Conservation (phyloP, 2,888 invertebrate genomes). For the Nymphalis polychloros region DNA sequence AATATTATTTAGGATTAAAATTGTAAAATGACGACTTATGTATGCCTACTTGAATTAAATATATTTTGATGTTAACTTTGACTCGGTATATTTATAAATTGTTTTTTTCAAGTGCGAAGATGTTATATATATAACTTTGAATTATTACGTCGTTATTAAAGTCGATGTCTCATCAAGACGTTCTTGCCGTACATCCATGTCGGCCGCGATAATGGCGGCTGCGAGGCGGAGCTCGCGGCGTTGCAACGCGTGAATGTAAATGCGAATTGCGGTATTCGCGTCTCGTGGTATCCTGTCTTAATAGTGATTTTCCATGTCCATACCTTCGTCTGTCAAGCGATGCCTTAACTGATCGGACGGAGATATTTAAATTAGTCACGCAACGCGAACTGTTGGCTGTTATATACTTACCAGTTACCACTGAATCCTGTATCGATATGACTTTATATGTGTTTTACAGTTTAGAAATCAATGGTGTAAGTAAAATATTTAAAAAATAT, state of each 20-base stretch:
- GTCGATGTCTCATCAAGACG: conserved; percentile 1
- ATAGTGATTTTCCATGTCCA: conserved; percentile 35
- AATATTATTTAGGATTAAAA: too few relatives aligned
- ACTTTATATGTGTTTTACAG: not conserved
- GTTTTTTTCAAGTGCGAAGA: too few relatives aligned
- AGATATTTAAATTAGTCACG: conserved; percentile 32
- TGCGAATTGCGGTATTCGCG: conserved; percentile 37
- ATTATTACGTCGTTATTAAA: not conserved
- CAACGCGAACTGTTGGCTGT: conserved; percentile 6
- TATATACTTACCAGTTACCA: not conserved
- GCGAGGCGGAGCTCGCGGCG: conserved; percentile 34
- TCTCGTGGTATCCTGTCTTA: conserved; percentile 32
- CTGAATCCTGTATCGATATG: not conserved
- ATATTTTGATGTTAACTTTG: too few relatives aligned
- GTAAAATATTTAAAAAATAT: too few relatives aligned
- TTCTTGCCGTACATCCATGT: conserved; percentile 21
- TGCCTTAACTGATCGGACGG: conserved; percentile 20
- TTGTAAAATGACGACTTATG: too few relatives aligned
- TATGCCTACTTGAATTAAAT: too few relatives aligned
- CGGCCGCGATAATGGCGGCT: conserved; percentile 34
- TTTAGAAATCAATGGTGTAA: not conserved
- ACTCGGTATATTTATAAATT: too few relatives aligned
- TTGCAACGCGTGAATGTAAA: conserved; percentile 40
- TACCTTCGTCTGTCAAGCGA: conserved; percentile 21
- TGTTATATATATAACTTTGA: too few relatives aligned